Conservation (phyloP, 2,888 invertebrate genomes). For the Brenthis ino region DNA sequence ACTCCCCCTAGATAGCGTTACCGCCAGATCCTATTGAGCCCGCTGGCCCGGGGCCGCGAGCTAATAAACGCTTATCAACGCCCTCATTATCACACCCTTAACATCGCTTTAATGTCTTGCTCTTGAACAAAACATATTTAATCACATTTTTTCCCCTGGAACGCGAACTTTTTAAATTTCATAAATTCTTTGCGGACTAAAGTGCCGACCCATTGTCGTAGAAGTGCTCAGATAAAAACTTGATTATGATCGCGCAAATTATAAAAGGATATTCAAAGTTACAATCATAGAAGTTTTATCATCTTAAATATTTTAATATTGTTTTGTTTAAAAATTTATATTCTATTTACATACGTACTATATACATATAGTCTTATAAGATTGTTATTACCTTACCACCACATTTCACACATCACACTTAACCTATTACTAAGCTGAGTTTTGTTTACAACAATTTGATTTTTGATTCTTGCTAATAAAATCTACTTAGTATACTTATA, state of each 20-base stretch:
- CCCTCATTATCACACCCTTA: constrained; percentile 83
- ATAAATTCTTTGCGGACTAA: constrained; percentile 52
- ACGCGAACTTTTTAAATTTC: constrained; percentile 76
- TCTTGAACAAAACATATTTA: constrained; percentile 84
- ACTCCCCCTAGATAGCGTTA: constrained; percentile 76
- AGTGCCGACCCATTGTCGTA: constrained; percentile 37
- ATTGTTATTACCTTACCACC: too few species aligned
- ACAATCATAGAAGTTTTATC: constrained; percentile 20
- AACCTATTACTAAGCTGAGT: too few species aligned
- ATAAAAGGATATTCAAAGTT: constrained; percentile 24
- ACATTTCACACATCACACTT: too few species aligned
- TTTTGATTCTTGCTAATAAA: neutral
- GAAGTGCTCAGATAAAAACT: constrained; percentile 43
- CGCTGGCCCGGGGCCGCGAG: constrained; percentile 64
- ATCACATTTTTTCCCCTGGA: constrained; percentile 77
- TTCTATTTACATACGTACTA: neutral
- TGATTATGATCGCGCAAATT: constrained; percentile 40
- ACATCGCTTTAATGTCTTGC: constrained; percentile 83
- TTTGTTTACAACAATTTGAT: too few species aligned
- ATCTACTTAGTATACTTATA: neutral
- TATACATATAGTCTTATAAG: too few species aligned
- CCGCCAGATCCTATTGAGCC: constrained; percentile 68
- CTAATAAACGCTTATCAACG: constrained; percentile 83
- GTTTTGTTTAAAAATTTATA: neutral
- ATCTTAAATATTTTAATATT: constrained; percentile 2